Percentiles rank a stretch among this genome's conserved stretches.
Evolutionary conservation across 2,113 vertebrate genomes (phyloP).

Genomic region (Eublepharis macularius): DNA sequence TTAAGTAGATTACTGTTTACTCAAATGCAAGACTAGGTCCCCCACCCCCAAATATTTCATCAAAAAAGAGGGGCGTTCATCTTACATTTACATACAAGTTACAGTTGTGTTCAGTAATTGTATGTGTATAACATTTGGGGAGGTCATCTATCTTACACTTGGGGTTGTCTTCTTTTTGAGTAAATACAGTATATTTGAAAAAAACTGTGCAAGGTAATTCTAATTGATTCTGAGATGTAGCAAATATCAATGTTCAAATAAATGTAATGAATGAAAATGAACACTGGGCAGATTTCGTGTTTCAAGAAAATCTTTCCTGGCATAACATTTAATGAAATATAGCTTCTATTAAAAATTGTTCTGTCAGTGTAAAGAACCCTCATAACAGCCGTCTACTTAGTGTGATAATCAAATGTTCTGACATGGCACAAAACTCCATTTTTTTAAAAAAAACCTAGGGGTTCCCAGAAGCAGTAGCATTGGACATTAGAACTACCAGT

Average conservation of each 20-base stretch:
- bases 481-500: slow-evolving; percentile 11
- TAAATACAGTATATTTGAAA: background rate
- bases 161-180: too few species aligned
- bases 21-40: too few species aligned
- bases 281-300: slow-evolving; percentile 6
- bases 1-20: background rate
- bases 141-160: too few species aligned
- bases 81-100: too few species aligned
- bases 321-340: background rate
- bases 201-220: background rate
- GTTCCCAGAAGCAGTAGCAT: slow-evolving; percentile 14
- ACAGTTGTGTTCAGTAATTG: too few species aligned
- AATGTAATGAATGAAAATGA: background rate
- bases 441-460: slow-evolving; percentile 21
- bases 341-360: slow-evolving; percentile 27
- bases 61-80: too few species aligned
- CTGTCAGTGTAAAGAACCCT: background rate
- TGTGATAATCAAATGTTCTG: slow-evolving; percentile 17
- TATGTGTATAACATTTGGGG: too few species aligned
- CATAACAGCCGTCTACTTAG: background rate
- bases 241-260: background rate
- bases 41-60: too few species aligned
- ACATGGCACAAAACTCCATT: slow-evolving; percentile 45
- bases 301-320: background rate
- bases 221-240: background rate